Conservation (phyloP, 2,113 vertebrate species). For the Salvelinus alpinus region DNA sequence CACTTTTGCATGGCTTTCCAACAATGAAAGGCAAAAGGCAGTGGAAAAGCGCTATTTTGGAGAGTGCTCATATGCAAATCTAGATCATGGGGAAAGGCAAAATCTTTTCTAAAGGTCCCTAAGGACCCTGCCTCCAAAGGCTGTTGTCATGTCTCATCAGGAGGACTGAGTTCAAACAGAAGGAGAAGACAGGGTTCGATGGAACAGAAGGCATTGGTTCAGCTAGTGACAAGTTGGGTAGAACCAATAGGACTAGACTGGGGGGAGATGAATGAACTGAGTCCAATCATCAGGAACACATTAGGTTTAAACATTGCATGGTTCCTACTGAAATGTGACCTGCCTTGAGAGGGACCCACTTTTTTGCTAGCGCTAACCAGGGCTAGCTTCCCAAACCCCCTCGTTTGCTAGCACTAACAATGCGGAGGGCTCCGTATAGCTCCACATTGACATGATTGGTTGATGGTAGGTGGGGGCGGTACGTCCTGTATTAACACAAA, state of each 20-base stretch:
- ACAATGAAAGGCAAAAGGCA: slow-evolving; percentile 71
- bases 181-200: background rate
- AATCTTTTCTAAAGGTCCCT: slow-evolving; percentile 53
- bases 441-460: too few relatives aligned
- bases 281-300: too few relatives aligned
- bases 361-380: slow-evolving; percentile 36
- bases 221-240: too few relatives aligned
- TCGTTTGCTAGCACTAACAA: slow-evolving; percentile 57
- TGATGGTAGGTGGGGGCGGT: too few relatives aligned
- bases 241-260: background rate
- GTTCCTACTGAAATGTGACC: too few relatives aligned
- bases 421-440: too few relatives aligned
- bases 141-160: slow-evolving; percentile 49
- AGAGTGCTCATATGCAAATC: slow-evolving; percentile 73
- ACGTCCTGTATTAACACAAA: too few relatives aligned
- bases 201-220: too few relatives aligned
- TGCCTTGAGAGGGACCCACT: background rate
- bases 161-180: slow-evolving; percentile 32
- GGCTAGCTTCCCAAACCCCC: slow-evolving; percentile 60
- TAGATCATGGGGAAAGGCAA: slow-evolving; percentile 61
- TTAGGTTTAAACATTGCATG: too few relatives aligned
- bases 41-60: slow-evolving; percentile 59
- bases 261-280: too few relatives aligned
- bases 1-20: slow-evolving; percentile 74
- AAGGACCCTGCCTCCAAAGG: slow-evolving; percentile 40